phyloP scores from a whole-genome alignment of 2,113 vertebrate genomes.

The Redunca redunca region DNA sequence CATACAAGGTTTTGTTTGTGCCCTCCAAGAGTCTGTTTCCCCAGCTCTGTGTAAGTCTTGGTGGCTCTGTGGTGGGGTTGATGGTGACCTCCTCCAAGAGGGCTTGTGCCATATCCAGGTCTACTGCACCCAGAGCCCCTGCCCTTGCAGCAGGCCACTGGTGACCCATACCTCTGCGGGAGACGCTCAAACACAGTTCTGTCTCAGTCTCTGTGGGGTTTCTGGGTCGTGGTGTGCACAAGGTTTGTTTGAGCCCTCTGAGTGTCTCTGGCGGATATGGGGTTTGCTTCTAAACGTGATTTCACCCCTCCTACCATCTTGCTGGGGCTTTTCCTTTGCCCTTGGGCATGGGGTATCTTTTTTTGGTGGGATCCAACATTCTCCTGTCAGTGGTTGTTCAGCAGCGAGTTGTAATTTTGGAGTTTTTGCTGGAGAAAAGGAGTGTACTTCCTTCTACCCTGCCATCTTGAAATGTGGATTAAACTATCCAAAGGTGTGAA shows the following conservation, averaged over 20 bases:
- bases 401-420: not conserved
- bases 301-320: not conserved
- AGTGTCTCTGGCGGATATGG: not conserved
- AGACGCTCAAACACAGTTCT: not conserved
- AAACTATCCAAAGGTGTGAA: not conserved
- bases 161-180: not conserved
- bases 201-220: not conserved
- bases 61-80: not conserved
- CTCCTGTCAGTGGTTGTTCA: not conserved
- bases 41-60: not conserved
- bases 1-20: not conserved
- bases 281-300: not conserved
- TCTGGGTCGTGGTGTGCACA: not conserved
- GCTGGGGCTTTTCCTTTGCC: not conserved
- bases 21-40: not conserved
- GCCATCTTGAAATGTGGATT: not conserved
- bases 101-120: not conserved
- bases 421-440: not conserved
- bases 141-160: not conserved
- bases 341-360: not conserved
- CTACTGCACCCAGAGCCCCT: not conserved
- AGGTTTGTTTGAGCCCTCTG: not conserved
- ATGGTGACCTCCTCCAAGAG: not conserved
- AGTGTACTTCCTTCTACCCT: not conserved
- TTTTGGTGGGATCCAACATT: not conserved